Evolutionary conservation across 2,888 invertebrate genomes (phyloP), one percentile per base, ranked within the genome.

Genomic region (Bellardia pandia): DNA sequence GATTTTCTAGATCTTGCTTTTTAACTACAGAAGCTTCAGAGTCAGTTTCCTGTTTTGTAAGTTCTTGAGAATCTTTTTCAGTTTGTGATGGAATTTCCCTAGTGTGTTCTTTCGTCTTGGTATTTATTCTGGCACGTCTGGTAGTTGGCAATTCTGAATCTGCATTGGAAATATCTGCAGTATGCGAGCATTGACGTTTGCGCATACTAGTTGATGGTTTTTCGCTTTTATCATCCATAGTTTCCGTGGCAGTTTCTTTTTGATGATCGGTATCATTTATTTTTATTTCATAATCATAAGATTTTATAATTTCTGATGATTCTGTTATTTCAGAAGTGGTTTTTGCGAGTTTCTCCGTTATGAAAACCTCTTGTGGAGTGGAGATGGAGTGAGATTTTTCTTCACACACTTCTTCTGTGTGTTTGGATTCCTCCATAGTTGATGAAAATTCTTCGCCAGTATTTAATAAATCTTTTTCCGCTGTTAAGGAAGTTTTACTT

Each of bases 231-330:
- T n/a, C n/a, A n/a, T n/a, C n/a, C n/a, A 14, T 4, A 51, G 9
- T 45, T 60, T 60, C 62, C 0, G n/a, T 51, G 16, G 11, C 37
- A 11, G 33, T 48, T 77, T 48, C 68, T 30, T 42, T 68, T 66
- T 42, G 4, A 9, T 45, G 3, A 53, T 77, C 56, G 2, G 9
- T 14, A 66, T 87, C 85, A 45, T 30, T 71, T 68, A 86, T 86
- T 75, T 79, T 74, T 33, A 80, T 51, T 66, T 81, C 68, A 60
- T 81, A 48, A 68, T 85, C 78, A 69, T 74, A 80, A 5, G 74
- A 42, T 56, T 80, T 85, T n/a, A 86, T 23, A 4, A 77, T 69
- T 30, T 76, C 64, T 33, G 42, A 23, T 2, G 13, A 56, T 51
- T 45, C 53, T 30, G 6, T 76, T 62, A 42, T 42, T 16, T 45